Evolutionary conservation across 2,797 vertebrate genomes (phyloP).

Genomic region (Coregonus sp.): DNA sequence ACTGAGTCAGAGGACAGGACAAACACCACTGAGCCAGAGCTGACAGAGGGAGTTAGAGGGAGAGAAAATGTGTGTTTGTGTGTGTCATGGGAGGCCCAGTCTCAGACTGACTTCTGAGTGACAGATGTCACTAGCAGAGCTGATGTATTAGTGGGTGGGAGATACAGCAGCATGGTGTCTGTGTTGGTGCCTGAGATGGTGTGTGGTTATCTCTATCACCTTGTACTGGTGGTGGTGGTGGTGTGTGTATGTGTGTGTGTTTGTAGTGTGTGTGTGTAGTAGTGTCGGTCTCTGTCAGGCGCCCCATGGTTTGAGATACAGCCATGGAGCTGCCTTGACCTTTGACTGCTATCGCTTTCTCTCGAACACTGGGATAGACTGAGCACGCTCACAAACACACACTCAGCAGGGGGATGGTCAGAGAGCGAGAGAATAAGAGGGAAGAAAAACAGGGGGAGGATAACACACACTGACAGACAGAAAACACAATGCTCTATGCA

Average conservation of each 20-base stretch:
- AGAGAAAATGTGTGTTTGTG: not conserved
- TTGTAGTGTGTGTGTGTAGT: not conserved
- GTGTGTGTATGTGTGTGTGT: constrained; percentile 1
- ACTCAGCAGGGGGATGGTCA: constrained; percentile 48
- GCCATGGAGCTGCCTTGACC: constrained; percentile 54
- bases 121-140: not conserved
- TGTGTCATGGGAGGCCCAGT: not conserved
- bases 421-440: constrained; percentile 14
- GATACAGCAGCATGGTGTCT: not conserved
- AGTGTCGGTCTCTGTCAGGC: constrained; percentile 47
- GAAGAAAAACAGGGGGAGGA: not conserved
- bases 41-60: constrained; percentile 1
- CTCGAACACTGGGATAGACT: constrained; percentile 6
- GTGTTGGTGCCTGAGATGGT: constrained; percentile 24
- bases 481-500: not conserved
- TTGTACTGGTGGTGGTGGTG: not conserved
- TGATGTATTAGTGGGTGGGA: constrained; percentile 14
- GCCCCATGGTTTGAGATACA: constrained; percentile 41
- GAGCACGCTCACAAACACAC: not conserved
- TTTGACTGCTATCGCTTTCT: constrained; percentile 44
- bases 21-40: not conserved
- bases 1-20: constrained; percentile 9
- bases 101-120: constrained; percentile 4
- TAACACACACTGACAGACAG: constrained; percentile 42
- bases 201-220: not conserved